Evolutionary conservation across 2,888 invertebrate species (phyloP), one percentile per base, ranked within the genome.

Genomic region (Byasa hedistus): DNA sequence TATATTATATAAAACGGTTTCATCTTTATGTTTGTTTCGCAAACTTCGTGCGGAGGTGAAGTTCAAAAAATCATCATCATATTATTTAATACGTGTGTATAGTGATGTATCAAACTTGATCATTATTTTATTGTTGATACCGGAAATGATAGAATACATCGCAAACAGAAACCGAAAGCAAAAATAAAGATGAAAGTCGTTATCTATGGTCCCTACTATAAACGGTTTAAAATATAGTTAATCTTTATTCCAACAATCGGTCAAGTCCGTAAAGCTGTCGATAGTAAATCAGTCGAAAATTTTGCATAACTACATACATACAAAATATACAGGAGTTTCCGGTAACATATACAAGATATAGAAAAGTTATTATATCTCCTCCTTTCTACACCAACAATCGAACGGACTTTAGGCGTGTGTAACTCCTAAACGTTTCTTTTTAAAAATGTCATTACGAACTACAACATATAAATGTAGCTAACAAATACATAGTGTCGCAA

Each of bases 191-290:
- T 79, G 79, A 73, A 70, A 73, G 75, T 79, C 79, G 78, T 78
- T 57, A 73, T 83, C 89, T 89, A 89, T 89, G 89, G 89, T 89
- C 89, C 89, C 89, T 88, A 89, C 85, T 81, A 80, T 84, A 79
- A 82, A 82, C 80, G 70, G 74, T 73, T 79, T 79, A 79, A 79
- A 77, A 80, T 78, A 81, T 81, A 75, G 74, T 79, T 76, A 75
- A 78, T 77, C 70, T 79, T 77, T 76, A 78, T 76, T 75, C 32
- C 72, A 80, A 79, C 76, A 78, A 74, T 73, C 73, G 71, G 70
- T 78, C 76, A 78, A 73, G 75, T 72, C 73, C 68, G 72, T 70
- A 75, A 79, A 81, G 80, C 75, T 72, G 72, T 75, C 72, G 72
- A 73, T 72, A 76, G 73, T 73, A 72, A 73, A 76, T 84, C 83